Evolutionary conservation across 2,113 vertebrate genomes (phyloP).

Genomic region (Gallinago undulata): DNA sequence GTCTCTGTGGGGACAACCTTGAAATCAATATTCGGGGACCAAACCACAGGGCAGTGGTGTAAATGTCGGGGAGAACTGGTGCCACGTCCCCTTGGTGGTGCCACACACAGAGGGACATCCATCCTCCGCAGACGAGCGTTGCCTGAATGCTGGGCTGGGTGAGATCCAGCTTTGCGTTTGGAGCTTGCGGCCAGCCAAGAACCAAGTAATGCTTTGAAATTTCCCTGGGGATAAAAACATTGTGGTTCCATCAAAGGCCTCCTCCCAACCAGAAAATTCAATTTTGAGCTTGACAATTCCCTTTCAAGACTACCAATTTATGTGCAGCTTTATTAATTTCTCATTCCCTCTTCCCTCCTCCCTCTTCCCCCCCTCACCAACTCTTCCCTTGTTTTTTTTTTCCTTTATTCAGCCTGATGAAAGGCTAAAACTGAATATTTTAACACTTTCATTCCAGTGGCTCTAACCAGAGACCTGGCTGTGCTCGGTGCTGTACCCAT

Average conservation of each 20-base stretch:
- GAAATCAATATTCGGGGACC: not conserved
- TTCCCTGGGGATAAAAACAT: not conserved
- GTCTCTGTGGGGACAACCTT: not conserved
- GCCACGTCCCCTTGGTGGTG: not conserved
- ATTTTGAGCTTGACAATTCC: not conserved
- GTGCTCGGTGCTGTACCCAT: not conserved
- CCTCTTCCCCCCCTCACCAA: no score
- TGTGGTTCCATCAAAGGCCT: not conserved
- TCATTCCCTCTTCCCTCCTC: not conserved
- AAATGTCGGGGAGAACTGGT: not conserved
- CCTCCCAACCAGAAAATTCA: constrained; percentile 22
- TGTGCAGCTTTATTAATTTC: constrained; percentile 1
- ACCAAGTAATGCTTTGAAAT: not conserved
- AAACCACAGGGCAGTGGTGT: not conserved
- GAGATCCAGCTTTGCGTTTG: not conserved
- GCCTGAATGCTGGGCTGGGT: not conserved
- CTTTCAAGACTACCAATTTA: not conserved
- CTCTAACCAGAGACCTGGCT: not conserved
- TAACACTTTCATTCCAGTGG: not conserved
- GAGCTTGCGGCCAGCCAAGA: not conserved
- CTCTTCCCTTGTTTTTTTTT: not conserved
- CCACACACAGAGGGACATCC: not conserved
- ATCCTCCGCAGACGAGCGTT: rapidly evolving
- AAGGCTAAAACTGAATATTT: not conserved
- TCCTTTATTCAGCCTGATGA: not conserved